Conservation (phyloP, 1,140 invertebrate genomes). For the Venturia canescens region DNA sequence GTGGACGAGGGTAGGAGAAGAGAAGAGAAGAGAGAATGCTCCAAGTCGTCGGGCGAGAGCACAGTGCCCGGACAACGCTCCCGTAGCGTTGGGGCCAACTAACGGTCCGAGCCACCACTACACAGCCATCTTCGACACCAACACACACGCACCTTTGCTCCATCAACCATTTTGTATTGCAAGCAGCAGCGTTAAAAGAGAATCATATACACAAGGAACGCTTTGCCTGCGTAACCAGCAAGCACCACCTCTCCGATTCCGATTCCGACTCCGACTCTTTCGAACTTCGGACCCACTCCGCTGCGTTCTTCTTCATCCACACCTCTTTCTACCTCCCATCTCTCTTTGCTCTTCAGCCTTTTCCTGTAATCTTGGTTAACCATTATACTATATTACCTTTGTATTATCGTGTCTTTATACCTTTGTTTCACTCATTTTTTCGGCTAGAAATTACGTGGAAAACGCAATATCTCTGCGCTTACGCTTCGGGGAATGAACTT, state of each 20-base stretch:
- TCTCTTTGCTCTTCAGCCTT: neutral
- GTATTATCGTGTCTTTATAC: neutral
- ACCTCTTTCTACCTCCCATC: slow-evolving; percentile 31
- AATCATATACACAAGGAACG: neutral
- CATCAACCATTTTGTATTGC: slow-evolving; percentile 17
- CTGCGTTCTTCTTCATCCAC: slow-evolving; percentile 52
- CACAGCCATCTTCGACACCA: slow-evolving; percentile 47
- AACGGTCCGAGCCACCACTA: slow-evolving; percentile 73
- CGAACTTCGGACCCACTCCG: neutral
- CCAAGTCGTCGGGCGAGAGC: slow-evolving; percentile 53
- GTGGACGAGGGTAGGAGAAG: slow-evolving; percentile 18
- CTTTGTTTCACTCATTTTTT: neutral
- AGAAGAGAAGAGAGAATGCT: slow-evolving; percentile 57
- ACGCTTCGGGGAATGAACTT: neutral
- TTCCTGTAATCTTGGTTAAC: slow-evolving; percentile 4
- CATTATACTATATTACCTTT: neutral
- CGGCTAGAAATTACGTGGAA: slow-evolving; percentile 1
- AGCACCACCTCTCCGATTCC: slow-evolving; percentile 48
- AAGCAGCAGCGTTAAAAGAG: slow-evolving; percentile 1
- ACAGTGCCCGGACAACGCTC: slow-evolving; percentile 73
- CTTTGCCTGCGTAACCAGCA: neutral
- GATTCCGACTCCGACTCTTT: neutral
- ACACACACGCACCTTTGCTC: slow-evolving; percentile 21
- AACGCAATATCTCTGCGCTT: neutral
- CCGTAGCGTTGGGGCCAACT: slow-evolving; percentile 73